Percentiles rank a stretch among this genome's conserved stretches.
These are phyloP conservation scores for Ashinkailepas kermadecensis DNA, from an alignment of 2,888 invertebrate species.

Conservation along the genomic window DNA sequence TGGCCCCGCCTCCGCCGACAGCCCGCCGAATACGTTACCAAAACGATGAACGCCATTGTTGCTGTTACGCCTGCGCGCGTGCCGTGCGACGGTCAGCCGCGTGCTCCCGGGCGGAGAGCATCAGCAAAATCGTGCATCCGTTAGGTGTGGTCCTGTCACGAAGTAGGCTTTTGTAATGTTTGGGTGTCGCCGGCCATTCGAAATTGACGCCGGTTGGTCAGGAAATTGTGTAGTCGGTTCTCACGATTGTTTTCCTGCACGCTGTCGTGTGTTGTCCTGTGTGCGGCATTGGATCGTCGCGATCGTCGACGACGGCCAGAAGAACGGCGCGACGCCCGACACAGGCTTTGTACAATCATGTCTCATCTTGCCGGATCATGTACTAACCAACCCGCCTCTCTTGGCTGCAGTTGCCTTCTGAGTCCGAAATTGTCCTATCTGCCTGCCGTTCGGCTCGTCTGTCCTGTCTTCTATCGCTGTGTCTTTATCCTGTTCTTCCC, in stretches of 20 bases:
- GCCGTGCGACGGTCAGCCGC: background rate
- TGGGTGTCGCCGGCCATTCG: background rate
- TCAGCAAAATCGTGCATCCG: background rate
- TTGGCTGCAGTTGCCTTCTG: background rate
- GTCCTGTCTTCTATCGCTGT: background rate
- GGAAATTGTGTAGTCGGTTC: background rate
- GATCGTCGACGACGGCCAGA: background rate
- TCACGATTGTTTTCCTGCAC: background rate
- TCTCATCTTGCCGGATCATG: background rate
- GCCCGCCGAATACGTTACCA: background rate
- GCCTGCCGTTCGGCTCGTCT: background rate
- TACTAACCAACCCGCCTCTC: background rate
- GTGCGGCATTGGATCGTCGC: background rate
- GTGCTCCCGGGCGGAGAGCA: background rate
- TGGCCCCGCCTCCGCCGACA: background rate
- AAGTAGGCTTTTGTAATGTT: background rate
- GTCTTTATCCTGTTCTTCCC: background rate
- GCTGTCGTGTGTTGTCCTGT: background rate
- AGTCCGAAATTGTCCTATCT: background rate
- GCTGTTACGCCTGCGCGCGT: background rate
- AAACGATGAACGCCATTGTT: slow-evolving; percentile 17
- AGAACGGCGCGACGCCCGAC: background rate
- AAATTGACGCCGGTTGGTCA: background rate
- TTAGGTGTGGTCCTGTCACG: background rate
- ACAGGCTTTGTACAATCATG: background rate